Evolutionary conservation across 1,140 invertebrate species (phyloP).

Genomic region (Pogonognathellus flavescens): DNA sequence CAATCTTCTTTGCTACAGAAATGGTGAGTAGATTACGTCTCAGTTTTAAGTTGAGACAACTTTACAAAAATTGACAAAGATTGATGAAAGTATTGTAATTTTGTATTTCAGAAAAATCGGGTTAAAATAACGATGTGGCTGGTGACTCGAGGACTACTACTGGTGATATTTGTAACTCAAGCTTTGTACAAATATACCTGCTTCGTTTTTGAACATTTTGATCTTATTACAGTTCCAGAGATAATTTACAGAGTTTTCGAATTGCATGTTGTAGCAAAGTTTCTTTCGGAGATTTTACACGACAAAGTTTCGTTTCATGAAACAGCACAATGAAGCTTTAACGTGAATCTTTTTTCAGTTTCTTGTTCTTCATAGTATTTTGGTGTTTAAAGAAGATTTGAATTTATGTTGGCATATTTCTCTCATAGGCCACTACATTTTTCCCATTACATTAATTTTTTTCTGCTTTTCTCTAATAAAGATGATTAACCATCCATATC

Average conservation of each 20-base stretch:
- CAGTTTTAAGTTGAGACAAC: background rate
- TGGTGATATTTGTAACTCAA: background rate
- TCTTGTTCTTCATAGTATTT: too few species aligned
- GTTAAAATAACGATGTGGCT: background rate
- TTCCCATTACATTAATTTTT: too few species aligned
- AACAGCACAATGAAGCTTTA: too few species aligned
- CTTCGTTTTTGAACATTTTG: constrained; percentile 71
- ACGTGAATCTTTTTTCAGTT: too few species aligned
- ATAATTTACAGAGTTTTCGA: background rate
- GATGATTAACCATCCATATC: too few species aligned
- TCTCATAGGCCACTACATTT: too few species aligned
- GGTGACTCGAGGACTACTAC: background rate
- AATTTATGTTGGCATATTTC: too few species aligned
- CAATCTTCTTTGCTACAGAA: background rate
- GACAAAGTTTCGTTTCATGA: too few species aligned
- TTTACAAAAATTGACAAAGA: too few species aligned
- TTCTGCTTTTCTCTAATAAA: too few species aligned
- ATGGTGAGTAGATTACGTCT: background rate
- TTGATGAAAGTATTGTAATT: background rate
- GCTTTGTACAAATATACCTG: background rate
- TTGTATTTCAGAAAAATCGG: background rate
- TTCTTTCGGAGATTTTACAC: background rate
- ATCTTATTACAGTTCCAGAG: background rate
- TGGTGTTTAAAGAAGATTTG: too few species aligned
- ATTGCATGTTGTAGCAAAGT: constrained; percentile 78